Evolutionary conservation across 2,113 vertebrate genomes (phyloP).

Genomic region (Rhea americana): DNA sequence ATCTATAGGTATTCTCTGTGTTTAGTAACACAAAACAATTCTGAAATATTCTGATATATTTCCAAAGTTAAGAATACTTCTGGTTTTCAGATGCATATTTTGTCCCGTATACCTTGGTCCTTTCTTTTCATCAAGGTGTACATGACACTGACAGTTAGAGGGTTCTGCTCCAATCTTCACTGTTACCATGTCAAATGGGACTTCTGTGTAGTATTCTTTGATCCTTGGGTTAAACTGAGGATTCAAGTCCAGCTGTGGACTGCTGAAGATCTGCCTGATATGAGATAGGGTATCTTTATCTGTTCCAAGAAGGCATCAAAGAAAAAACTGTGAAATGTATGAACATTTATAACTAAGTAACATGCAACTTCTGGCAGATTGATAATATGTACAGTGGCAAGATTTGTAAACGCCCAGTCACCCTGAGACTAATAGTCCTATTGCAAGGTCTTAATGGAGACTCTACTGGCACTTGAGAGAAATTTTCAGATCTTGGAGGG

Average conservation of each 20-base stretch:
- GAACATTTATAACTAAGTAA: slow-evolving; percentile 37
- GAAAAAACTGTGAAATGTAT: slow-evolving; percentile 46
- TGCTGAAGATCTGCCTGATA: slow-evolving; percentile 87
- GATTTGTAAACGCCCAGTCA: background rate
- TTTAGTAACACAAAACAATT: background rate
- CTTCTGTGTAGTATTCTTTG: slow-evolving; percentile 88
- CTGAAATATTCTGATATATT: background rate
- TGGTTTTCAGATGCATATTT: background rate
- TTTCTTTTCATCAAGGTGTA: slow-evolving; percentile 83
- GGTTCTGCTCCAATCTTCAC: slow-evolving; percentile 85
- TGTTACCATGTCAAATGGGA: slow-evolving; percentile 88
- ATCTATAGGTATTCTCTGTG: background rate
- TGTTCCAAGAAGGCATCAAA: slow-evolving; percentile 70
- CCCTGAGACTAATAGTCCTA: slow-evolving; percentile 3
- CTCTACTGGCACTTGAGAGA: background rate
- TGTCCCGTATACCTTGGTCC: slow-evolving; percentile 83
- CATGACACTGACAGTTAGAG: slow-evolving; percentile 76
- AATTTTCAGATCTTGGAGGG: background rate
- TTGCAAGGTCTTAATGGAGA: background rate
- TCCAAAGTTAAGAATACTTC: background rate
- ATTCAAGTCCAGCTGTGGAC: slow-evolving; percentile 83
- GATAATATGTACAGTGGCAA: background rate
- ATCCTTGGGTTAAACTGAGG: slow-evolving; percentile 87
- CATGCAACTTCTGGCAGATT: background rate
- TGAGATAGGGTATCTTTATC: slow-evolving; percentile 82